A percentile compares a stretch with the other conserved stretches of the same genome.
Evolutionary conservation across 2,888 invertebrate genomes (phyloP).

Genomic region (Pristionchus entomophagus): DNA sequence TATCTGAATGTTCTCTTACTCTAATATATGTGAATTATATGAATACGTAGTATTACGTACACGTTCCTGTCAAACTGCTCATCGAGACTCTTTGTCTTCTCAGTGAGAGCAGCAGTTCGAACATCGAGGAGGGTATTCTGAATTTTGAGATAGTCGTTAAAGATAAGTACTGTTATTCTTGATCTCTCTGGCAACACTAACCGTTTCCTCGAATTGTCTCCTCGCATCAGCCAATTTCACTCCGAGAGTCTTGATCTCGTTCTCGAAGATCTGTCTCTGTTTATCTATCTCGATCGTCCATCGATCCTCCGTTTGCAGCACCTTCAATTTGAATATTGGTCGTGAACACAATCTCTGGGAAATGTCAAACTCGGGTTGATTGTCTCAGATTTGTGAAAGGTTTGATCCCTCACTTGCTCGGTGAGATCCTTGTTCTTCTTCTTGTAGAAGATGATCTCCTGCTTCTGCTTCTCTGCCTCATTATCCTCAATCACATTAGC

Average conservation of each 20-base stretch:
- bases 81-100: slow-evolving; percentile 67
- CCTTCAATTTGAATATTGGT: slow-evolving; percentile 45
- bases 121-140: slow-evolving; percentile 47
- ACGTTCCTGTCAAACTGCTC: slow-evolving; percentile 61
- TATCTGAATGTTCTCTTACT: too few species aligned
- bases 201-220: slow-evolving; percentile 61
- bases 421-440: slow-evolving; percentile 75
- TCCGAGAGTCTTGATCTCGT: slow-evolving; percentile 64
- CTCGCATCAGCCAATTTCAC: slow-evolving; percentile 60
- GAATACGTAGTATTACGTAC: slow-evolving; percentile 26
- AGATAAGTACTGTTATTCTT: background rate
- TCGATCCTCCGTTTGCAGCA: slow-evolving; percentile 75
- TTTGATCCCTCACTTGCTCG: slow-evolving; percentile 68
- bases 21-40: background rate
- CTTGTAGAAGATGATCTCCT: slow-evolving; percentile 69
- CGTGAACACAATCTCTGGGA: too few species aligned
- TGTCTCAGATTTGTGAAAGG: too few species aligned
- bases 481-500: slow-evolving; percentile 17
- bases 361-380: too few species aligned
- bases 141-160: background rate
- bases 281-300: slow-evolving; percentile 76
- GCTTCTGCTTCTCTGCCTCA: slow-evolving; percentile 56
- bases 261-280: slow-evolving; percentile 69
- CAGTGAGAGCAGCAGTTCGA: slow-evolving; percentile 57
- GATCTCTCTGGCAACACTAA: slow-evolving; percentile 48